Evolutionary conservation across 2,797 vertebrate genomes (phyloP).

Genomic region (Natrix natrix): DNA sequence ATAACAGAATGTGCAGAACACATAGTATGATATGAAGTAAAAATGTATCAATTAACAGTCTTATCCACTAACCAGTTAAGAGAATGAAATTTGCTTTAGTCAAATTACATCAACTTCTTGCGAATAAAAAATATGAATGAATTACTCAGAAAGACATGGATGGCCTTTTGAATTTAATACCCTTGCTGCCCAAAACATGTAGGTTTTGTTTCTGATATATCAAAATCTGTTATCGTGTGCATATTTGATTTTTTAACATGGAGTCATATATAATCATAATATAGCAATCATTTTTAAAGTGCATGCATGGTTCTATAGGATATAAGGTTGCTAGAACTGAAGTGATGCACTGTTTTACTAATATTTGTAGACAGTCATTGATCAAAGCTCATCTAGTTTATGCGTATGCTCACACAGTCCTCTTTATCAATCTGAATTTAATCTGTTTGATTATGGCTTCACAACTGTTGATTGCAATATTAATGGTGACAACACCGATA

Average conservation of each 20-base stretch:
- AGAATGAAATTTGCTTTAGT: constrained; percentile 15
- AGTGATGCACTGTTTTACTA: constrained; percentile 5
- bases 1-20: not conserved
- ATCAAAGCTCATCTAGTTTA: constrained; percentile 18
- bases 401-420: not conserved
- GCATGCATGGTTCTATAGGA: not conserved
- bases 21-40: not conserved
- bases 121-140: constrained; percentile 11
- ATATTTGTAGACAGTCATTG: constrained; percentile 1
- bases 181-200: not conserved
- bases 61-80: constrained; percentile 7
- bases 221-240: not conserved
- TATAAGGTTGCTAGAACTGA: not conserved
- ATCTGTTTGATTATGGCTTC: constrained; percentile 58
- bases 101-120: constrained; percentile 3
- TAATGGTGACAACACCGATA: constrained; percentile 65
- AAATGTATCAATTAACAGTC: constrained; percentile 17
- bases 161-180: not conserved
- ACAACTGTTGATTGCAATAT: constrained; percentile 56
- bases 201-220: not conserved
- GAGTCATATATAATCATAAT: not conserved
- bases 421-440: constrained; percentile 32
- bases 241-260: not conserved
- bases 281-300: not conserved
- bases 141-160: not conserved